Base-by-base conservation (phyloP, 2,888 invertebrate genomes). In the Caenorhabditis panamensis region DNA sequence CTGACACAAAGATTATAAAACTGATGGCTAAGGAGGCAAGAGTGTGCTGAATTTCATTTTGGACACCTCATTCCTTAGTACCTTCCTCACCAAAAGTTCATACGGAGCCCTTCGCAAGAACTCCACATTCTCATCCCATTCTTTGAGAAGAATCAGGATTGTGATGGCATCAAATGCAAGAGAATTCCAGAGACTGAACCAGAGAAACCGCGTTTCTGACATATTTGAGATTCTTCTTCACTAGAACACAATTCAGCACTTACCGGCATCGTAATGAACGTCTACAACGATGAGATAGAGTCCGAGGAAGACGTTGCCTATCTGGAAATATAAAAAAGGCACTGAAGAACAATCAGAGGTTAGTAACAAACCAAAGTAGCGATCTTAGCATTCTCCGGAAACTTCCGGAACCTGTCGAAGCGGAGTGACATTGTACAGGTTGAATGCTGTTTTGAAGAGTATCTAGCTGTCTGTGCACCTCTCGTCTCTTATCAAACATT, bases 111-210 rank as follows among this genome's bases (percentile, higher is more conserved):
- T 73, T 9, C 73, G 44, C 1, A 73, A 3, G 64, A 49, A 64
- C 11, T 73, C 64, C 6, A 73, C 64, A 58, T 66, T 64, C 28
- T 73, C 73, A 22, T 73, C 73, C 73, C 73, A 73, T 1, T 59
- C 73, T 22, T 64, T 73, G 5, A 73, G 31, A 9, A 64, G 18
- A 18, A 73, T 66, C 36, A 66, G 13, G 20, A 73, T 66, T 13
- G 73, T 73, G 44, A 64, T 6, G 18, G 49, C 44, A 37, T 73
- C 73, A 41, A 73, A 73, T 1, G 16, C 6, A 22, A 73, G n/a
- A 1, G 64, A 66, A 4, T 59, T 49, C 64, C 64, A 64, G 31
- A 73, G 53, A n/a, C 13, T 41, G 1, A 6, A 4, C 73, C 73
- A 73, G 51, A 66, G 66, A n/a, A 28, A 64, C n/a, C 20, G 51